Evolutionary conservation across 2,888 invertebrate genomes (phyloP).

Genomic region (Troilus luridus): DNA sequence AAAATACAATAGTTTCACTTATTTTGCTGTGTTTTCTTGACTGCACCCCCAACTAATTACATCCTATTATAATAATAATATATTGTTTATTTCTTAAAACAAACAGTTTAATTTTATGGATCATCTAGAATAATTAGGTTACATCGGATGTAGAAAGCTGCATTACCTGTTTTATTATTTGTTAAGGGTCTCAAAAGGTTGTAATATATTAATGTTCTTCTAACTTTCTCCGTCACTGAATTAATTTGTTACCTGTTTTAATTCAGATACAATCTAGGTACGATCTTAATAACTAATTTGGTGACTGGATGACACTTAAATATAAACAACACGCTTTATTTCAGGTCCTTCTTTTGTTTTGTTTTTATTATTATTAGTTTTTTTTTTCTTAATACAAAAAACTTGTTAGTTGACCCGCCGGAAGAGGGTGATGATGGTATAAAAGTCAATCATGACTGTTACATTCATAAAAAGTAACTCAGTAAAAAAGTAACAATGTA

Average conservation of each 20-base stretch:
- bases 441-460: not conserved
- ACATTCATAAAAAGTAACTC: not conserved
- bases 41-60: too few species aligned
- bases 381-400: not conserved
- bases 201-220: not conserved
- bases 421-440: not conserved
- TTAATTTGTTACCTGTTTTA: not conserved
- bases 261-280: conserved; percentile 1
- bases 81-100: too few species aligned
- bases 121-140: too few species aligned
- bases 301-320: not conserved
- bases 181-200: not conserved
- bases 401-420: not conserved
- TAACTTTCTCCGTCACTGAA: not conserved
- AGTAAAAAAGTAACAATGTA: too few species aligned
- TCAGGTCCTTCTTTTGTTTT: not conserved
- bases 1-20: too few species aligned
- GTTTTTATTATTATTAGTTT: not conserved
- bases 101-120: too few species aligned
- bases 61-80: too few species aligned
- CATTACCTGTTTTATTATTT: not conserved
- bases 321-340: not conserved
- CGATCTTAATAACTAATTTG: conserved; percentile 13
- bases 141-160: not conserved
- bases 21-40: too few species aligned